Conservation (phyloP, 2,797 vertebrate genomes). For the Girardinus metallicus region DNA sequence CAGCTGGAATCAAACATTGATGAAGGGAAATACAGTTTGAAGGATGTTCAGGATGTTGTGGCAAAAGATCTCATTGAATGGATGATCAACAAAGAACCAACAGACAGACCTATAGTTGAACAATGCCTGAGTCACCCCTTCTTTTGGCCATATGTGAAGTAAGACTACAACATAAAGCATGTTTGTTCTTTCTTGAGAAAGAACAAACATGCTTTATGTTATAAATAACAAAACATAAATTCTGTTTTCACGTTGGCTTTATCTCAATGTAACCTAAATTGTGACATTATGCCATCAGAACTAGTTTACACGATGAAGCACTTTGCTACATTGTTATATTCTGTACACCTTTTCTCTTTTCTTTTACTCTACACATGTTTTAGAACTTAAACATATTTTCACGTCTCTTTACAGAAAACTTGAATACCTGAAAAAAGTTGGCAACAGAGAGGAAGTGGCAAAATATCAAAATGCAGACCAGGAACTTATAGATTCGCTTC, state of each 20-base stretch:
- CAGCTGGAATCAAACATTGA: constrained; percentile 45
- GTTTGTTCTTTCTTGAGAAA: too few relatives aligned
- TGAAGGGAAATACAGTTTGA: constrained; percentile 43
- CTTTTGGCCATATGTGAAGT: constrained; percentile 64
- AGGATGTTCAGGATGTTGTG: constrained; percentile 57
- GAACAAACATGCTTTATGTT: too few relatives aligned
- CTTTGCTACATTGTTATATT: background rate
- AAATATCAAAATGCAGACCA: constrained; percentile 33
- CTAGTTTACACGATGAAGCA: background rate
- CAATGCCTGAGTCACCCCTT: constrained; percentile 69
- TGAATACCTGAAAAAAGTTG: constrained; percentile 48
- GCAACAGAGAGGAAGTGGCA: constrained; percentile 38
- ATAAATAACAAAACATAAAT: too few relatives aligned
- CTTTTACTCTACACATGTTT: background rate
- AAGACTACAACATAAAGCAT: constrained; percentile 9
- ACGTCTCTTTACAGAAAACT: constrained; percentile 45
- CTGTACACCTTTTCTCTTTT: background rate
- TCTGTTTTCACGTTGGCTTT: background rate
- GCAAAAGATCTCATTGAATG: constrained; percentile 65
- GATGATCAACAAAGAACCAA: constrained; percentile 67
- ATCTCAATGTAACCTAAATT: background rate
- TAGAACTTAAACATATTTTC: background rate
- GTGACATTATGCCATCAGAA: background rate
- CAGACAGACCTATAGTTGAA: constrained; percentile 59
- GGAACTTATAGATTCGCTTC: constrained; percentile 32